Base-by-base conservation (phyloP, 2,888 invertebrate species). In the Rhorus exstirpatorius region DNA sequence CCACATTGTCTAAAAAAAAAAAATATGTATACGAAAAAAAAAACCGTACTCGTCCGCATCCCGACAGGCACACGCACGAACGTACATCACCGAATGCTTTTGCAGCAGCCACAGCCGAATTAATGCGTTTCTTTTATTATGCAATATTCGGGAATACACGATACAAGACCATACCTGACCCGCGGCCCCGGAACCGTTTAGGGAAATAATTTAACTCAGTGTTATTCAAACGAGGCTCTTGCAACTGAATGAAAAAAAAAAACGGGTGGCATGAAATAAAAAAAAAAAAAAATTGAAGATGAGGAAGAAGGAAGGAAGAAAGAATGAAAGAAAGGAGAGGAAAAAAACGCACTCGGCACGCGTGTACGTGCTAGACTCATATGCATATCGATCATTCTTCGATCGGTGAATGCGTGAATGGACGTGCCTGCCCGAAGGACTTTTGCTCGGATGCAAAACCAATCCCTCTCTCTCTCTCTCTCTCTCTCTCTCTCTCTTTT, bases 151-250 rank as follows among this genome's bases (percentile, higher is more conserved):
- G 89, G 84, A 87, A 87, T 85, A 86, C 85, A 53, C 31, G 24
- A 58, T 83, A 53, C 74, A 63, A 60, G 63, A 84, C 72, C 80
- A 80, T 87, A 87, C 89, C 91, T 90, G 89, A 87, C 86, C 87
- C 83, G 86, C 86, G 81, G 86, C 83, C 87, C 79, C 86, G 90
- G 87, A 90, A 92, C 91, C 92, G 91, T 93, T 93, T 92, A 93
- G 92, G 91, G 87, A 93, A 92, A 92, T 93, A 92, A 93, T 93
- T 92, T 90, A 80, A 78, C 86, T 89, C 88, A 90, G 88, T 92
- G 92, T 92, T 92, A 93, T 93, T 92, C 91, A 92, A 93, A 92
- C 91, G 90, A 92, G 92, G 89, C 87, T 87, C 90, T 90, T 88
- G 88, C 91, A 89, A 88, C 86, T 86, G 86, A 84, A 85, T 78